Evolutionary conservation across 2,113 vertebrate genomes (phyloP).

Genomic region (Apistogramma diplotaenia): DNA sequence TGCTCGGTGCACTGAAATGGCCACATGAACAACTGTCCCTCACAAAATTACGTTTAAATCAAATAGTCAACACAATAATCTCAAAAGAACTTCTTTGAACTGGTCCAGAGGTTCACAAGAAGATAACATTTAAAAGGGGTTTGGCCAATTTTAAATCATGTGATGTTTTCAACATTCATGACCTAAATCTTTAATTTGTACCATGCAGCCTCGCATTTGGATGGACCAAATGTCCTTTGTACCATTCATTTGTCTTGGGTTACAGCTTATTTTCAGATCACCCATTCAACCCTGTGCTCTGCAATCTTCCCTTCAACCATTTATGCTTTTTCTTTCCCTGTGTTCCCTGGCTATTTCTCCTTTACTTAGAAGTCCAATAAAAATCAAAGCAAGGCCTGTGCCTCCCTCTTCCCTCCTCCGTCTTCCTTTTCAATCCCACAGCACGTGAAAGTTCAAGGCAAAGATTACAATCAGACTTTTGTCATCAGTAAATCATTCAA

Average conservation of each 20-base stretch:
- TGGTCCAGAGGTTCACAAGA: background rate
- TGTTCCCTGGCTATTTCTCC: background rate
- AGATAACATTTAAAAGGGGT: background rate
- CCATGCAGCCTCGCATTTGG: too few relatives aligned
- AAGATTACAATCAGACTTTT: constrained; percentile 69
- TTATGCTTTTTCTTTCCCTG: background rate
- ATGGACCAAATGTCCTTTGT: background rate
- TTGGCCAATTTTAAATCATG: background rate
- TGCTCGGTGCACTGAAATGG: background rate
- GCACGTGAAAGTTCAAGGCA: constrained; percentile 26
- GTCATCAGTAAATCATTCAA: constrained; percentile 69
- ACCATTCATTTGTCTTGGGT: background rate
- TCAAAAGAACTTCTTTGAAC: background rate
- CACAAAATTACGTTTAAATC: background rate
- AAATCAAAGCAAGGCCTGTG: background rate
- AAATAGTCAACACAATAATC: background rate
- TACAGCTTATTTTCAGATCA: background rate
- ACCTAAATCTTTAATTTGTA: too few relatives aligned
- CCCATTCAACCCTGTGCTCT: background rate
- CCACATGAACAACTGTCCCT: background rate
- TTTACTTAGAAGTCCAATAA: constrained; percentile 17
- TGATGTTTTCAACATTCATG: too few relatives aligned
- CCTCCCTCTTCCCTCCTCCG: background rate
- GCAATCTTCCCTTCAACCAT: background rate
- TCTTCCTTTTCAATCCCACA: constrained; percentile 4